Evolutionary conservation across 2,113 vertebrate species (phyloP).

Genomic region (Labeo catla): DNA sequence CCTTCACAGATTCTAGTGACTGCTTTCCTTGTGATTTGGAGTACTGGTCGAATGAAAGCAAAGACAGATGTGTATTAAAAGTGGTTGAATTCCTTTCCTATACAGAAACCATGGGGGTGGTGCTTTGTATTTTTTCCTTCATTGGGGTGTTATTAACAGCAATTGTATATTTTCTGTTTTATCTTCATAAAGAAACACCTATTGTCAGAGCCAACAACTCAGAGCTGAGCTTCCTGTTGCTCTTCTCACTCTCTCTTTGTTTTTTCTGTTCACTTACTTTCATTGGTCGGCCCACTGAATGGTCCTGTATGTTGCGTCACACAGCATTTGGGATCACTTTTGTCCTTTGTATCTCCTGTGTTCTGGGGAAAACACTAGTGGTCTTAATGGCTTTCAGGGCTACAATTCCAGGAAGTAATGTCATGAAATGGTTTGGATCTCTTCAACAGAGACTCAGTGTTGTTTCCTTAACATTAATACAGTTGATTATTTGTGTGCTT

Average conservation of each 20-base stretch:
- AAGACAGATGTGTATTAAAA: too few species aligned
- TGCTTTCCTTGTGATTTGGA: slow-evolving; percentile 49
- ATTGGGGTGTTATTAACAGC: too few species aligned
- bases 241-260: not conserved
- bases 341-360: not conserved
- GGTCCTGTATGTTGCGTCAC: not conserved
- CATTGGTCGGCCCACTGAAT: not conserved
- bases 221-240: not conserved
- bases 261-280: not conserved
- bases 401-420: not conserved
- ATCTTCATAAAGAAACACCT: not conserved
- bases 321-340: not conserved
- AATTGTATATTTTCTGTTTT: too few species aligned
- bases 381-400: not conserved
- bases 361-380: not conserved
- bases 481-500: not conserved
- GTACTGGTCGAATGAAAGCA: not conserved
- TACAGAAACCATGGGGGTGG: too few species aligned
- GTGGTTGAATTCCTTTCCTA: too few species aligned
- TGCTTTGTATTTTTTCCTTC: too few species aligned
- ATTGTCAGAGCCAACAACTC: not conserved
- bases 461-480: not conserved
- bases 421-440: not conserved
- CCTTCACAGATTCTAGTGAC: slow-evolving; percentile 55
- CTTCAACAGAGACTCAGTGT: not conserved